Evolutionary conservation across 2,797 vertebrate genomes (phyloP), one percentile per base, ranked within the genome.

Genomic region (Phataginus tetradactyla): DNA sequence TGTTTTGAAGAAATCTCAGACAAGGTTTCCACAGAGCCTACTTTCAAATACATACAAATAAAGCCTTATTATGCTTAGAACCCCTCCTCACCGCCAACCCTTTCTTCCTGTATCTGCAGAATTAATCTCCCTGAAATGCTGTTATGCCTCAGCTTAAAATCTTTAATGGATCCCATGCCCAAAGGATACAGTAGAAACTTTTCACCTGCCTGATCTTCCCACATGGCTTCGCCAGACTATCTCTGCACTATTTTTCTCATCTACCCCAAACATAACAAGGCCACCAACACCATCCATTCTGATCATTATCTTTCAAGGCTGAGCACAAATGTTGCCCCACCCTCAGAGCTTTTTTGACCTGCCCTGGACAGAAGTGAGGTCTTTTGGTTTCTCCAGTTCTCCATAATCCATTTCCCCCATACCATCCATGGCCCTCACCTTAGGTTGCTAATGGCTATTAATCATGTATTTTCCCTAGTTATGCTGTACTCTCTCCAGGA

Each of bases 1-100:
- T 20, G 37, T 63, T 42, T 77, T 75, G 21, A 77, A 91, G 77
- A 86, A 92, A 75, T 90, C 53, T 94, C 39, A 64, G n/a, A 93
- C 49, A 94, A 87, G 23, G 25, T 29, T 81, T 20, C 25, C 72
- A 61, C 23, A 87, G 23, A 87, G 81, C 55, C 32, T 5, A 45
- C 13, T 90, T 91, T 39, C 78, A 68, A 92, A 81, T 61, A 94
- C 27, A 79, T 51, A 66, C 61, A 93, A 64, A 79, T 45, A 74
- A 90, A 90, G 18, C n/a, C 32, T 72, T 57, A 85, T 25, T 61
- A 42, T 34, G 10, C 7, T 79, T 61, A 53, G 45, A 45, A 13
- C 71, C 90, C 10, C 53, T 45, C 39, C 57, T 94, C 23, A 55
- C 42, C 27, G 83, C 42, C 55, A 86, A 72, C 9, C 21, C 45